phyloP scores from a whole-genome alignment of 2,113 vertebrate genomes.

The Tyrannus savana region DNA sequence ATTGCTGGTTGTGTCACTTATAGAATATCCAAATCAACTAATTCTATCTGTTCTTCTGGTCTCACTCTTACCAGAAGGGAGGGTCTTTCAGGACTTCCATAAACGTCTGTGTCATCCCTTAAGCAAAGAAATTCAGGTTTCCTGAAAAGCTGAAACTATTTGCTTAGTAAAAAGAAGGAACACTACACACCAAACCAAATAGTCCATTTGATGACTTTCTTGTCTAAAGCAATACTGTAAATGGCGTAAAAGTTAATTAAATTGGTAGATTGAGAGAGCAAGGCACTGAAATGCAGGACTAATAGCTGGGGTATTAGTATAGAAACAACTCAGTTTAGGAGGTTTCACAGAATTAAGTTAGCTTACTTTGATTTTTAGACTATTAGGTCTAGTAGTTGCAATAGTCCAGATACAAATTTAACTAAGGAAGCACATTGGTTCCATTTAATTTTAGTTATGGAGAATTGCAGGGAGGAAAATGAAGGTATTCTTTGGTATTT shows the following conservation, averaged over 20 bases:
- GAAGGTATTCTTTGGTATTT: background rate
- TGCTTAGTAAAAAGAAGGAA: background rate
- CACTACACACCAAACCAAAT: background rate
- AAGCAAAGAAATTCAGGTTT: background rate
- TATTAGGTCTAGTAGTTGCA: background rate
- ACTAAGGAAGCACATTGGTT: rapidly evolving
- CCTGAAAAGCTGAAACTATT: background rate
- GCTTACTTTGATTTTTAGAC: background rate
- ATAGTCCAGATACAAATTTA: background rate
- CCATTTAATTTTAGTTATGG: background rate
- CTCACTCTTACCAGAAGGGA: background rate
- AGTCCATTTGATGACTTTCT: background rate
- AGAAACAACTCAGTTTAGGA: background rate
- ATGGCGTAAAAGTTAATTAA: background rate
- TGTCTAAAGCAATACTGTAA: background rate
- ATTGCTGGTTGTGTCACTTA: background rate
- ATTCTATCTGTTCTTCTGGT: background rate
- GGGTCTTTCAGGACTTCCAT: background rate
- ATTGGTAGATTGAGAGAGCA: background rate
- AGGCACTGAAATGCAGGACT: background rate
- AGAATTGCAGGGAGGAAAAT: background rate
- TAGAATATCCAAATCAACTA: background rate
- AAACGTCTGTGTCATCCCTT: background rate
- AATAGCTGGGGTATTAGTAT: background rate
- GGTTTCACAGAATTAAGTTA: background rate